Evolutionary conservation across 2,888 invertebrate genomes (phyloP), one percentile per base, ranked within the genome.

Genomic region (Periphyllus acericola): DNA sequence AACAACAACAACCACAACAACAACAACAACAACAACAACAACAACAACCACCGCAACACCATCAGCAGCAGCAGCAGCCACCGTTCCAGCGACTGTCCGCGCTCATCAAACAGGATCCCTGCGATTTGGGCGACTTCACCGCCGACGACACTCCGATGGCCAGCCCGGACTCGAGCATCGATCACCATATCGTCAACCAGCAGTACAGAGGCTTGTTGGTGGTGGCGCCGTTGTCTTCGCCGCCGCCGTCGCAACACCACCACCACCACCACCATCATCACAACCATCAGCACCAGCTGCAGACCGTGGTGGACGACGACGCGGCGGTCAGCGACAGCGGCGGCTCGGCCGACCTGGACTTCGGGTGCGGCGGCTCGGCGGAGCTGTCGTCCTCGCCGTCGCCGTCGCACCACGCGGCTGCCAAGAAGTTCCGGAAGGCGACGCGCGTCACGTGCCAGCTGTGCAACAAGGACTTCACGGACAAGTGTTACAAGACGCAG

Each of bases 401-500:
- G 46, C 14, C 34, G 68, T 25, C 60, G 68, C 34, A 32, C 21
- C 52, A 76, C 36, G 5, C 78, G 34, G 3, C 68, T 46, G 52
- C 52, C 71, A 82, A 84, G 17, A 83, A 84, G 78, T 89, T 74
- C 72, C 83, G 89, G 46, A 83, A 84, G 25, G 60, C 87, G 74
- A 66, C 89, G 71, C 46, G 83, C 21, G 87, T 90, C 52, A 90
- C 95, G 92, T 97, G 97, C 92, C 93, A 94, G 91, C 95, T 95
- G 91, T 97, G 97, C 92, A 94, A 95, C 91, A 97, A 97, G 92
- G 92, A 94, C 74, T 97, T 97, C 92, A 96, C 96, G 91, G 96
- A 95, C 91, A 95, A 95, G 82, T 97, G 97, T 92, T 97, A 97
- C 91, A 93, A 97, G 88, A 97, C 97, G 83, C 97, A 97, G 91